Conservation (phyloP, 2,797 vertebrate genomes). For the Sebastolobus altivelis region DNA sequence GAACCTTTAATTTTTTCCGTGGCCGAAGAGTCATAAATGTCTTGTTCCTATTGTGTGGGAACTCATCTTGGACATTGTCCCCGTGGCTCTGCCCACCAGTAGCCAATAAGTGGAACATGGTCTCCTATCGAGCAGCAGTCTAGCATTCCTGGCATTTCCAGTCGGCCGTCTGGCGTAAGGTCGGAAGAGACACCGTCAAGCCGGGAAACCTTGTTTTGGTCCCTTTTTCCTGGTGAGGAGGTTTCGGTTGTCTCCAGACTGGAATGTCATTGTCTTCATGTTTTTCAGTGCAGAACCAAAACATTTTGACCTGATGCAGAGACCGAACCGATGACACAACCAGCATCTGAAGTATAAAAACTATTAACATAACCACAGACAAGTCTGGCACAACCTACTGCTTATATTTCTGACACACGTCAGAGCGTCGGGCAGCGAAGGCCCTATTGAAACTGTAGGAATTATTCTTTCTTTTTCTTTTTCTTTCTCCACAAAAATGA, state of each 20-base stretch:
- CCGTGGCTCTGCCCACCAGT: slow-evolving; percentile 80
- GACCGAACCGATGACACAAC: not conserved
- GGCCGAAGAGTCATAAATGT: slow-evolving; percentile 86
- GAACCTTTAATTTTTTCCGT: slow-evolving; percentile 75
- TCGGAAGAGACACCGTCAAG: slow-evolving; percentile 75
- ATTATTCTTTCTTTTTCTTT: too few relatives aligned
- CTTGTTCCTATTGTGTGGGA: slow-evolving; percentile 88
- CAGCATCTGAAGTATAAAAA: slow-evolving; percentile 7
- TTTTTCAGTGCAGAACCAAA: slow-evolving; percentile 38
- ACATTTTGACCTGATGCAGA: slow-evolving; percentile 20
- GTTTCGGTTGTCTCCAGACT: slow-evolving; percentile 69
- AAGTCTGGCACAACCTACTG: rapidly evolving
- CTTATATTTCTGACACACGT: not conserved
- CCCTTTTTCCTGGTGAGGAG: slow-evolving; percentile 71
- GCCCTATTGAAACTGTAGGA: too few relatives aligned
- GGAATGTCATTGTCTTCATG: slow-evolving; percentile 83
- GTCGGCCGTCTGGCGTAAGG: slow-evolving; percentile 83
- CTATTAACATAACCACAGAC: not conserved
- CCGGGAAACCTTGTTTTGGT: slow-evolving; percentile 76
- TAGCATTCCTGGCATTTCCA: slow-evolving; percentile 90
- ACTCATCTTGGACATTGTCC: slow-evolving; percentile 86
- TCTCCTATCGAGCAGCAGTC: slow-evolving; percentile 87
- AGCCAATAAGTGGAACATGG: slow-evolving; percentile 90
- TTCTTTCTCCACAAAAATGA: too few relatives aligned
- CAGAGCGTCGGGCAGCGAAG: rapidly evolving